A percentile compares a stretch with the other conserved stretches of the same genome.
phyloP scores from a whole-genome alignment of 2,888 invertebrate genomes.

The Aricia artaxerxes region DNA sequence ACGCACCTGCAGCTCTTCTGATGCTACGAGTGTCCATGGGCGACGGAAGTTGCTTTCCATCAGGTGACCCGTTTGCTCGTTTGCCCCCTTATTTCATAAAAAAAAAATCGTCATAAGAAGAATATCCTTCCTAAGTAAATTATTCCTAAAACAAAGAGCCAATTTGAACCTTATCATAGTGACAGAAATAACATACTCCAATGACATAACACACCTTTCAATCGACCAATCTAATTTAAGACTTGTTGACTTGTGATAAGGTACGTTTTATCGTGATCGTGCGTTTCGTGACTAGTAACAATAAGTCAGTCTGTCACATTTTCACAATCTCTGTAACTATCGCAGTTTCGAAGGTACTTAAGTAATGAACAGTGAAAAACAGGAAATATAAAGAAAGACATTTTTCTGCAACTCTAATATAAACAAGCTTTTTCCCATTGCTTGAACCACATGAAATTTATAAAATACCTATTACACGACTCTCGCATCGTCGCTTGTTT shows the following conservation, averaged over 20 bases:
- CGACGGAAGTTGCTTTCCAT: too few relatives aligned
- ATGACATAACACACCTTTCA: not conserved
- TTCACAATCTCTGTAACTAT: not conserved
- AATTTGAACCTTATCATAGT: not conserved
- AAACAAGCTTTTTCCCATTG: too few relatives aligned
- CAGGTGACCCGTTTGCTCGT: too few relatives aligned
- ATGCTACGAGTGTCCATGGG: too few relatives aligned
- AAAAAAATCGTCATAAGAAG: not conserved
- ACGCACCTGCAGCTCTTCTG: too few relatives aligned
- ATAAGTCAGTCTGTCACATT: slow-evolving; percentile 5
- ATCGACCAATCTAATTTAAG: not conserved
- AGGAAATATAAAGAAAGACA: too few relatives aligned
- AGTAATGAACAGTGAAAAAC: not conserved
- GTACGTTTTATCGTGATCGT: not conserved
- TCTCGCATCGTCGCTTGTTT: too few relatives aligned
- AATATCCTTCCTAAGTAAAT: not conserved
- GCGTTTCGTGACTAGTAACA: not conserved
- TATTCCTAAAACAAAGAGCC: not conserved
- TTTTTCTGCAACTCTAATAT: too few relatives aligned
- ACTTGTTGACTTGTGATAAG: not conserved
- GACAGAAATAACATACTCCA: not conserved
- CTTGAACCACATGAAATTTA: too few relatives aligned
- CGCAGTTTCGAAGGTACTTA: slow-evolving; percentile 6
- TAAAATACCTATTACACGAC: too few relatives aligned
- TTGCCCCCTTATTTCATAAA: too few relatives aligned